phyloP scores from a whole-genome alignment of 2,113 vertebrate species.

The Kryptolebias marmoratus region DNA sequence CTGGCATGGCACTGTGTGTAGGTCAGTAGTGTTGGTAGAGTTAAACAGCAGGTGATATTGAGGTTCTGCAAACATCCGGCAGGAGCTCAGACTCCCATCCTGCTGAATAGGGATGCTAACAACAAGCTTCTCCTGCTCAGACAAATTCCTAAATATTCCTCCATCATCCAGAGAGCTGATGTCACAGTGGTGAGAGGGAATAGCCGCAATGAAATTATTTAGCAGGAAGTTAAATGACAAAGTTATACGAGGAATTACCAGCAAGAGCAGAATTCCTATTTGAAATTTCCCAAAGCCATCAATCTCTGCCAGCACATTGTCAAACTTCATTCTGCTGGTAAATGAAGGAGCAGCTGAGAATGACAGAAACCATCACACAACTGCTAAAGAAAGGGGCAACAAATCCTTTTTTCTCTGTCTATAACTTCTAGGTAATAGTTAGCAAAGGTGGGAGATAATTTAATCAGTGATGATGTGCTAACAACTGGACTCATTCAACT shows the following conservation, averaged over 20 bases:
- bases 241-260: conserved; percentile 79
- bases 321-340: conserved; percentile 82
- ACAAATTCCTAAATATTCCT: conserved; percentile 79
- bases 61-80: conserved; percentile 81
- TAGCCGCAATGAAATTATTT: conserved; percentile 84
- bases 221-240: conserved; percentile 87
- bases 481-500: not conserved
- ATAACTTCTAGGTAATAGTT: conserved; percentile 16
- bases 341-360: not conserved
- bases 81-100: conserved; percentile 82
- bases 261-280: conserved; percentile 46
- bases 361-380: not conserved
- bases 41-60: conserved; percentile 83
- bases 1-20: conserved; percentile 74
- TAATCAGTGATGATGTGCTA: not conserved
- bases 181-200: conserved; percentile 84
- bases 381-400: not conserved
- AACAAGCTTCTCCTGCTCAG: conserved; percentile 70
- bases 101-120: conserved; percentile 79
- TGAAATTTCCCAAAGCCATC: conserved; percentile 87
- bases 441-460: conserved; percentile 9
- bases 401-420: not conserved
- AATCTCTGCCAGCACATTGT: conserved; percentile 81
- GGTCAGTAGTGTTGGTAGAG: conserved; percentile 60
- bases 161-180: conserved; percentile 72